Evolutionary conservation across 2,888 invertebrate genomes (phyloP), one percentile per base, ranked within the genome.

Genomic region (Acronicta aceris): DNA sequence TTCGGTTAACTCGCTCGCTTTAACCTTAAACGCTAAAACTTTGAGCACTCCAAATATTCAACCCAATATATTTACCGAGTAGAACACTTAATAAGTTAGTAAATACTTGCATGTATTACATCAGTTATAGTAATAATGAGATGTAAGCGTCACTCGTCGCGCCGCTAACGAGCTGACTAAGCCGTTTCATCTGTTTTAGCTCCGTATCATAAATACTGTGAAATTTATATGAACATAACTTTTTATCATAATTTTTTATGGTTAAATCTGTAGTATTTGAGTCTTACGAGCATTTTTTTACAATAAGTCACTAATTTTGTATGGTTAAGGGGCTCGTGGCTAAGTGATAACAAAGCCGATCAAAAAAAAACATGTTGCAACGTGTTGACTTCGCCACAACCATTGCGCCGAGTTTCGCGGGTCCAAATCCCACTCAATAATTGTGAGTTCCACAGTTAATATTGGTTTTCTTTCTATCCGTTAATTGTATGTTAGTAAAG

Each of bases 61-160:
- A 72, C 41, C 52, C 49, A 49, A 38, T 41, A 51, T 21, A 17
- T 38, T 43, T 51, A 48, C 33, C 45, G 30, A 65, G 36, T n/a
- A 27, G 5, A 25, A 15, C 36, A 52, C 48, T 52, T 49, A 50
- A 58, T 66, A 49, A 45, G 56, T 65, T 56, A 58, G 16, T 41
- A 38, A 33, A 72, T 59, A 72, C 65, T 47, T 66, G 56, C 49
- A 36, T 12, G 36, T 30, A 33, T 38, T 38, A 42, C 59, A 53
- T 72, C 52, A 48, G 41, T 66, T 59, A 67, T 72, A 67, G 73
- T 72, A 58, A 43, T 67, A 66, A 50, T 58, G 59, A 50, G 52
- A 52, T 27, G 56, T 33, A 9, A 13, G 16, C 59, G 68, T 72
- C 67, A 53, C 33, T 52, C 68, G 21, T 42, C 73, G 68, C 21